phyloP scores from a whole-genome alignment of 2,113 vertebrate genomes.

The Phrynosoma blainvillii region DNA sequence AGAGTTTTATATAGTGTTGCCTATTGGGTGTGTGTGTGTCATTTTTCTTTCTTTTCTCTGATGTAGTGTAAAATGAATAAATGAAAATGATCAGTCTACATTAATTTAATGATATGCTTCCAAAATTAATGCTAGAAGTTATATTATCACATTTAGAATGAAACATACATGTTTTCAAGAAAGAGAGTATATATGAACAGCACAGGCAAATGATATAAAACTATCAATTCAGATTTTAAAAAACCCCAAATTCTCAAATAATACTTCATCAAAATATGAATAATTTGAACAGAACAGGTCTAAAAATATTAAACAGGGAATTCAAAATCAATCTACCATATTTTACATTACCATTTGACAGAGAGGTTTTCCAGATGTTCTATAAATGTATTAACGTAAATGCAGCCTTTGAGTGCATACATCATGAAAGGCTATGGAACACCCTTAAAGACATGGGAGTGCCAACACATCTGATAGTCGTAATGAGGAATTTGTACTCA shows the following conservation, averaged over 20 bases:
- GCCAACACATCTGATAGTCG: too few species aligned
- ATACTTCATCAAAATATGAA: not conserved
- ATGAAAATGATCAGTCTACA: not conserved
- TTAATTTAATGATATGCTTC: not conserved
- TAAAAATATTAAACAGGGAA: conserved; percentile 23
- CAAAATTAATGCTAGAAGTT: not conserved
- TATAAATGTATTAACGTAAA: conserved; percentile 11
- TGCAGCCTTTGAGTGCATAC: too few species aligned
- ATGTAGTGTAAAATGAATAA: not conserved
- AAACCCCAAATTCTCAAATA: conserved; percentile 31
- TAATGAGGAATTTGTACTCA: too few species aligned
- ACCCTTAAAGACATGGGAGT: too few species aligned
- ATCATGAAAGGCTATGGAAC: too few species aligned
- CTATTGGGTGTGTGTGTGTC: not conserved
- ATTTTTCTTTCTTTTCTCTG: conserved; percentile 1
- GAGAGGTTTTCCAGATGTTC: conserved; percentile 30
- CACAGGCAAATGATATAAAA: not conserved
- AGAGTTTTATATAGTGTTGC: not conserved
- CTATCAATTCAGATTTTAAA: conserved; percentile 21
- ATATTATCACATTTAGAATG: not conserved
- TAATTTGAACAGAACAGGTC: not conserved
- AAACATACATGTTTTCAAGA: not conserved
- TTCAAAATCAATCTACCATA: conserved; percentile 30
- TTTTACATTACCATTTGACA: not conserved
- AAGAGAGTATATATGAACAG: not conserved